Evolutionary conservation across 1,140 invertebrate species (phyloP).

Genomic region (Wasmannia auropunctata): DNA sequence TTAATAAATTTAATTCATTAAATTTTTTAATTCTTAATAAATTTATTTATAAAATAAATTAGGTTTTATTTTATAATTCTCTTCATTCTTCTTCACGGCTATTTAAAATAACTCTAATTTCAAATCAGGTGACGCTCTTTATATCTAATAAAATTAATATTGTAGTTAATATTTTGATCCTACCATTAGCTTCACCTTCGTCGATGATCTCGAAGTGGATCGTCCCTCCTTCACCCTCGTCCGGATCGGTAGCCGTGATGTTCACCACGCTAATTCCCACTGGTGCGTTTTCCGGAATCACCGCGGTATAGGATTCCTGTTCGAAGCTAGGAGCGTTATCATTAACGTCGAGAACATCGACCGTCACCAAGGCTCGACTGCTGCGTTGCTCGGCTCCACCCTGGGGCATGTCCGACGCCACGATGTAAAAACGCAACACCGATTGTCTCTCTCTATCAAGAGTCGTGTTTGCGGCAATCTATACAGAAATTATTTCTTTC

Average conservation of each 20-base stretch:
- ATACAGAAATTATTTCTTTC: constrained; percentile 48
- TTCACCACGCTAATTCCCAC: constrained; percentile 89
- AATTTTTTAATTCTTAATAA: too few species aligned
- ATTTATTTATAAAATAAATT: too few species aligned
- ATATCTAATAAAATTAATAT: background rate
- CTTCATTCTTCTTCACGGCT: background rate
- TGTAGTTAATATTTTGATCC: constrained; percentile 48
- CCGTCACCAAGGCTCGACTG: constrained; percentile 87
- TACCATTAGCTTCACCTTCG: constrained; percentile 90
- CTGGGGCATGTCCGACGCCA: constrained; percentile 90
- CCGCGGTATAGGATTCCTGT: constrained; percentile 85
- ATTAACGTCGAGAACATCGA: constrained; percentile 93
- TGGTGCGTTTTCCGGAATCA: constrained; percentile 91
- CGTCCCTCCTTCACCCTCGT: constrained; percentile 89
- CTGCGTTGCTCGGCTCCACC: constrained; percentile 89
- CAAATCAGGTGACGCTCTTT: background rate
- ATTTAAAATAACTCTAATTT: background rate
- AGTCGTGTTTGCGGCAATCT: constrained; percentile 88
- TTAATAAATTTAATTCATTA: too few species aligned
- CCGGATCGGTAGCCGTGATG: constrained; percentile 92
- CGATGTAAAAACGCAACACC: constrained; percentile 88
- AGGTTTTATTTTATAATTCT: too few species aligned
- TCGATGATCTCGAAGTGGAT: constrained; percentile 90
- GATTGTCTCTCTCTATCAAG: constrained; percentile 92
- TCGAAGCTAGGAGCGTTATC: constrained; percentile 90